A percentile compares a stretch with the other conserved stretches of the same genome.
Evolutionary conservation across 2,888 invertebrate species (phyloP).

Genomic region (Amitus sp.): DNA sequence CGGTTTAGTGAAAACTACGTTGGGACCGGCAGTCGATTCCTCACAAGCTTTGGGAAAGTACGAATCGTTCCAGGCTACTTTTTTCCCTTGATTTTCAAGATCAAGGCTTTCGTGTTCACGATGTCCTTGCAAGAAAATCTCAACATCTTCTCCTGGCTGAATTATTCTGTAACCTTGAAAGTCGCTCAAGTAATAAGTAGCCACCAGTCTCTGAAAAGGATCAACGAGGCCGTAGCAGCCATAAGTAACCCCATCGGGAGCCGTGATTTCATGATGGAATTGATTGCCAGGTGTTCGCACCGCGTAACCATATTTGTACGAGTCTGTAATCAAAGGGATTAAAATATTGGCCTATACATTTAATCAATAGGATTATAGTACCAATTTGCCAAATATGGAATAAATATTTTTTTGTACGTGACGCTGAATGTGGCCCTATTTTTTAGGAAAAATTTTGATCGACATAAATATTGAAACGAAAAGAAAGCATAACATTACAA

Average conservation of each 20-base stretch:
- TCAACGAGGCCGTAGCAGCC: slow-evolving; percentile 84
- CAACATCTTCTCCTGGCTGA: slow-evolving; percentile 75
- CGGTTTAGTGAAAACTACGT: slow-evolving; percentile 18
- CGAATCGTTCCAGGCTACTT: slow-evolving; percentile 75
- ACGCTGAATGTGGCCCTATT: too few species aligned
- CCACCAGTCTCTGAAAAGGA: slow-evolving; percentile 73
- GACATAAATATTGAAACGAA: too few species aligned
- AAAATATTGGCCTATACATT: too few species aligned
- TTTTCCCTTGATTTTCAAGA: slow-evolving; percentile 69
- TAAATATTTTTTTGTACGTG: too few species aligned
- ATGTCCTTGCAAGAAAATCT: slow-evolving; percentile 71
- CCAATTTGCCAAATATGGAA: too few species aligned
- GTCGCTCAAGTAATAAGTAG: slow-evolving; percentile 82
- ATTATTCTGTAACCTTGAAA: slow-evolving; percentile 81
- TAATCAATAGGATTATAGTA: too few species aligned
- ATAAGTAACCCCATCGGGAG: slow-evolving; percentile 81
- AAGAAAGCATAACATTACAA: too few species aligned
- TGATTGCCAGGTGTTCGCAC: slow-evolving; percentile 77
- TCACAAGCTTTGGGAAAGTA: slow-evolving; percentile 79
- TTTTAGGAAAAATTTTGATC: too few species aligned
- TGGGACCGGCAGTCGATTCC: slow-evolving; percentile 22
- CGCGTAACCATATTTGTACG: slow-evolving; percentile 83
- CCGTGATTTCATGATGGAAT: slow-evolving; percentile 82
- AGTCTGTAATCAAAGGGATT: slow-evolving; percentile 65
- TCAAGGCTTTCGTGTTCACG: slow-evolving; percentile 53